Evolutionary conservation across 2,113 vertebrate genomes (phyloP), one percentile per base, ranked within the genome.

Genomic region (Aythya baeri): DNA sequence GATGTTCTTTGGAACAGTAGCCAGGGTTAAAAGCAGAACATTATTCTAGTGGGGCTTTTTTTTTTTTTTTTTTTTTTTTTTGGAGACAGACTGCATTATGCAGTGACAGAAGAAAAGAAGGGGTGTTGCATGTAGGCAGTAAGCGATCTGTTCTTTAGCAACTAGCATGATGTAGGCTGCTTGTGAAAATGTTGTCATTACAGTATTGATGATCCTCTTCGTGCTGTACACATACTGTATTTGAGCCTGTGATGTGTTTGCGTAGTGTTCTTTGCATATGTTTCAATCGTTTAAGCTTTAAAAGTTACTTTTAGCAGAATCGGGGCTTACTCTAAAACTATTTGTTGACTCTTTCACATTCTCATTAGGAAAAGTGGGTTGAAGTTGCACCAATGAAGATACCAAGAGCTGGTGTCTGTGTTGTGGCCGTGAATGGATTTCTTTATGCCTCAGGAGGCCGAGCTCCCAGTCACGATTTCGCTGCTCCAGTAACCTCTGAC

Each of bases 401-500:
- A 6, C 98, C 99, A 31, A 99, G 99, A 58, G 99, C 99, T 23
- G 99, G 99, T 18, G 98, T 99, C 54, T 99, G 99, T 6, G 98
- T 99, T 50, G 98, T 99, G 4, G 98, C 98, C 6, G 99, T 99
- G 26, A 99, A 99, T 57, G 99, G 99, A 68, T 98, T 99, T 87
- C 98, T 99, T 46, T 99, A 99, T 13, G 99, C 99, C 12, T 98
- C 97, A 0, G 99, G 99, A 73, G 99, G 99, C 41, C 97, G 99
- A 62, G 98, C 99, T 79, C 98, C 98, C 52, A 99, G 98, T 94
- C 98, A 99, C 76, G 98, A 99, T 96, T 99, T 99, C 96, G 98
- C 99, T 29, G 99, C 99, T 57, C 99, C 99, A 0, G 99, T 99
- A 90, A 99, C 99, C 1, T 98, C 99, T 93, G 99, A 99, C 96